Evolutionary conservation across 1,140 invertebrate species (phyloP), one percentile per base, ranked within the genome.

Genomic region (Camponotus floridanus): DNA sequence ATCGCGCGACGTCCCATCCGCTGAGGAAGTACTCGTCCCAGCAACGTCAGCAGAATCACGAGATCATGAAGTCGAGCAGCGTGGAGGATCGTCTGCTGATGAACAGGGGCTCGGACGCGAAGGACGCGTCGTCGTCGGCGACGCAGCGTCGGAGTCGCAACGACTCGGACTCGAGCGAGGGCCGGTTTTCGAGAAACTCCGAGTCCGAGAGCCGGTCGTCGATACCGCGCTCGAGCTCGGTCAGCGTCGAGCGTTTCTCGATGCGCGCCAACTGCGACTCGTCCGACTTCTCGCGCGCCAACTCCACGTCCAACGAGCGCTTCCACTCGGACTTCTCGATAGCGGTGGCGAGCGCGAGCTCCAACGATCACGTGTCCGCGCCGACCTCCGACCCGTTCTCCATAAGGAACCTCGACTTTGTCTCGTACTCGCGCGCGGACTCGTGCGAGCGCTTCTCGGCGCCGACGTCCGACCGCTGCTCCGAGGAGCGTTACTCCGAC

Each of bases 291-390:
- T 95, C 94, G 11, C 90, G 94, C 2, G 94, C 94, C 0, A 95
- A 95, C 81, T 95, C 94, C 0, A 94, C 92, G 31, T 95, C 94
- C 5, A 95, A 95, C 85, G 94, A 95, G 65, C 90, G 94, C 79
- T 95, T 95, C 79, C 94, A 95, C 78, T 95, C 94, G 71, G 94
- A 95, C 71, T 95, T 95, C 86, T 95, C 94, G 57, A 93, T 95
- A 88, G 94, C 94, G 7, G 93, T 95, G 0, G 94, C 94, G 21
- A 95, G 94, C 76, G 94, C 93, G 13, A 95, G 94, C 71, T 94
- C 94, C 1, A 94, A 94, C 86, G 94, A 95, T 65, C 94, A 94
- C 61, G 93, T 94, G 0, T 94, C 94, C 51, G 91, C 94, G 62
- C 93, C 94, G 48, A 94, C 92, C 55, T 95, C 94, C 31, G 94